Base-by-base conservation (phyloP, 2,797 vertebrate species). In the Triplophysa bombifrons region DNA sequence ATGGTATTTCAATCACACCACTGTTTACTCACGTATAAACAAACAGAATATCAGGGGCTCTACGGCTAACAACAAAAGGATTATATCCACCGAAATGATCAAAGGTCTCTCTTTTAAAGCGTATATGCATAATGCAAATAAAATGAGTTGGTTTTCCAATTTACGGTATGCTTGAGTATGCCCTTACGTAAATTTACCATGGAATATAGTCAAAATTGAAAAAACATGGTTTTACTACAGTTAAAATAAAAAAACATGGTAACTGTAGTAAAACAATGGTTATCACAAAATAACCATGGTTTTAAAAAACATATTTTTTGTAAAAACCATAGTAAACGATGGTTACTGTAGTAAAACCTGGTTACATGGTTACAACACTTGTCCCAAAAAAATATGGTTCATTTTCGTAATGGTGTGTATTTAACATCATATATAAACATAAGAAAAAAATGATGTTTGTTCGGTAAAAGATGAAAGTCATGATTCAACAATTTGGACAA, bases 21-120 rank as follows among this genome's bases (percentile, higher is more conserved):
- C 71, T 84, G 84, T 78, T 85, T 81, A 80, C 80, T 81, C 53
- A 81, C 75, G 65, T 78, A 74, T 82, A 84, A 84, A 84, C 76
- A 87, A 82, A 82, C 81, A 63, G 72, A 63, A 84, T 80, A 80
- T 82, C 81, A 81, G 53, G 77, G 80, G 78, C 67, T 74, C 16
- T 61, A 76, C 63, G 51, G 68, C 56, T 38, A 71, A 80, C 51
- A 78, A 81, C 68, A 51, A 70, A 48, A 65, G 38, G 46, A 66
- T 66, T 19, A 48, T 56, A 48, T 48, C 63, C 64, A 55, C 22
- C 3, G 22, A 19, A 58, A 73, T 2, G 1, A 73, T 72, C 61
- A 65, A 80, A 48, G 60, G 14, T 55, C 50, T 56, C 56, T 70
- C 56, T 51, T 63, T 17, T 63, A 48, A 65, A 65, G 34, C 34